Evolutionary conservation across 2,113 vertebrate species (phyloP).

Genomic region (Ictidomys tridecemlineatus): DNA sequence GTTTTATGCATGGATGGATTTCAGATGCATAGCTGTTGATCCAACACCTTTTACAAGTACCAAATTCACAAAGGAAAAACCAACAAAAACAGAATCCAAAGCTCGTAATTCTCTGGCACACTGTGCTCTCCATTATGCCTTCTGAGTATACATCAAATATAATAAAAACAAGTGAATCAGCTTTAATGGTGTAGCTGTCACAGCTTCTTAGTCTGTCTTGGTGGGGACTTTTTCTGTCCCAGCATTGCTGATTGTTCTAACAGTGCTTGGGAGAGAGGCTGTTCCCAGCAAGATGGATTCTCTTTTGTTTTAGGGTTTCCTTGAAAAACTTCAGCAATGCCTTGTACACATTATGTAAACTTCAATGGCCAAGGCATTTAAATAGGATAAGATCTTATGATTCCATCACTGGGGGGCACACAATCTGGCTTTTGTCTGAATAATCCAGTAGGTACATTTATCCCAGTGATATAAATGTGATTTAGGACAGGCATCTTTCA

Average conservation of each 20-base stretch:
- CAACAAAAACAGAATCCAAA: slow-evolving; percentile 1
- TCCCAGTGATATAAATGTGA: neutral
- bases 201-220: no score
- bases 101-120: neutral
- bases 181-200: neutral
- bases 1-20: slow-evolving; percentile 49
- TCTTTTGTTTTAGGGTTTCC: slow-evolving; percentile 44
- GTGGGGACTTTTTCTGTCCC: no score
- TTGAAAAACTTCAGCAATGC: neutral
- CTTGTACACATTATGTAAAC: no score
- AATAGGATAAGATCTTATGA: no score
- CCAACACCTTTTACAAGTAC: slow-evolving; percentile 37
- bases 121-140: neutral
- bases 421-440: neutral
- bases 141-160: neutral
- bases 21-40: slow-evolving; percentile 58
- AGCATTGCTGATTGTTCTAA: no score
- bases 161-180: slow-evolving; percentile 52
- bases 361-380: no score
- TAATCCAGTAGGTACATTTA: neutral
- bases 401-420: no score
- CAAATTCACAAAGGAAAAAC: slow-evolving; percentile 52
- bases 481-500: no score
- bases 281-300: neutral
- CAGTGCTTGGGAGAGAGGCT: neutral